Conservation (phyloP, 2,797 vertebrate species). For the Gephyroberyx darwinii region DNA sequence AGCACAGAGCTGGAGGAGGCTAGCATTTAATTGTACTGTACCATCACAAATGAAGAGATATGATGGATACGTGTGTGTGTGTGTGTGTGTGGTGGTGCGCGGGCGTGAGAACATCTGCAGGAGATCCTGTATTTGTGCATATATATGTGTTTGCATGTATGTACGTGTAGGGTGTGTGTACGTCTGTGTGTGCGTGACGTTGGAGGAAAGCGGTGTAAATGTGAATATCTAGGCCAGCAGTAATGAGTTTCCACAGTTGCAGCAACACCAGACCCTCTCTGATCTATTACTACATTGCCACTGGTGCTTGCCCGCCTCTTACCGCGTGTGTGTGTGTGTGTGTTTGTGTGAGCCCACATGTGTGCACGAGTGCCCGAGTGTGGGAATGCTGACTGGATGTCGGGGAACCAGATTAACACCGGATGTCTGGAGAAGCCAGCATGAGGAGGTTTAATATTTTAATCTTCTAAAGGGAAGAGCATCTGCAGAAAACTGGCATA, state of each 20-base stretch:
- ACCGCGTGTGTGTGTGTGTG: background rate
- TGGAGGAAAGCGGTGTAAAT: slow-evolving; percentile 46
- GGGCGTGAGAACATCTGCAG: background rate
- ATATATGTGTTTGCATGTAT: slow-evolving; percentile 19
- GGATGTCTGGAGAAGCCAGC: slow-evolving; percentile 15
- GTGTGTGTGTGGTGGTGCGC: slow-evolving; percentile 1
- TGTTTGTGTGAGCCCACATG: background rate
- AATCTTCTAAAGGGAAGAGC: slow-evolving; percentile 19
- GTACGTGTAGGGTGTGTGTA: slow-evolving; percentile 15
- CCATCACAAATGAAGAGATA: background rate
- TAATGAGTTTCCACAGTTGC: slow-evolving; percentile 65
- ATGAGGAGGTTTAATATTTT: slow-evolving; percentile 37
- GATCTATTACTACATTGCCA: slow-evolving; percentile 57
- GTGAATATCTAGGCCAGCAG: slow-evolving; percentile 69
- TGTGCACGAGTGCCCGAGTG: slow-evolving; percentile 9
- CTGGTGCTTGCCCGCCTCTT: slow-evolving; percentile 16
- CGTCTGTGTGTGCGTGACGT: slow-evolving; percentile 9
- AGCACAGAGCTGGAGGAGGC: slow-evolving; percentile 15
- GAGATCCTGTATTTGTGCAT: slow-evolving; percentile 9
- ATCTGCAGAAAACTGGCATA: slow-evolving; percentile 15
- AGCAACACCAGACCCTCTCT: slow-evolving; percentile 42
- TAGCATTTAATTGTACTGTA: slow-evolving; percentile 28
- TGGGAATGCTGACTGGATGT: slow-evolving; percentile 26
- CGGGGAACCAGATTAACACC: slow-evolving; percentile 15
- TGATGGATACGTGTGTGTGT: background rate